These are phyloP conservation scores for Diglossa brunneiventris DNA, from an alignment of 2,113 vertebrate species.

Conservation along the genomic window DNA sequence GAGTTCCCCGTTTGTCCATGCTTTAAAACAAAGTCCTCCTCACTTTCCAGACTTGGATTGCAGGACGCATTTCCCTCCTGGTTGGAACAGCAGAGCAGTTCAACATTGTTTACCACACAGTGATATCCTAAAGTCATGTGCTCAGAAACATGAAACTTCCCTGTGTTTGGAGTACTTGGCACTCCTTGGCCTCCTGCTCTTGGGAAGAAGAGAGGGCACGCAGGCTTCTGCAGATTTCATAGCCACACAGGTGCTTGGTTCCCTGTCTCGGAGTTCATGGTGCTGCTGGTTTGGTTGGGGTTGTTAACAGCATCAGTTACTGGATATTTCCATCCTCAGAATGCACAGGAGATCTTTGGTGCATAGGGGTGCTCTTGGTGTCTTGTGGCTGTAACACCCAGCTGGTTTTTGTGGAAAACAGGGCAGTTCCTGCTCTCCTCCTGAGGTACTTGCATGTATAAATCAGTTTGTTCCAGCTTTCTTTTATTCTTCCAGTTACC, in stretches of 20 bases:
- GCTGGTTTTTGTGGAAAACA: background rate
- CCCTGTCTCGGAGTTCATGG: background rate
- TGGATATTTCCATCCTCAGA: background rate
- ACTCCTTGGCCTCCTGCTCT: background rate
- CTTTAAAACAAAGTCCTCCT: background rate
- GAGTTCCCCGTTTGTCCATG: background rate
- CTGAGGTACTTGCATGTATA: background rate
- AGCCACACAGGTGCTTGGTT: rapidly evolving
- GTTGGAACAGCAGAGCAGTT: background rate
- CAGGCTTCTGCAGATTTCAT: background rate
- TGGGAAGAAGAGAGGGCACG: background rate
- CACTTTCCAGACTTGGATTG: background rate
- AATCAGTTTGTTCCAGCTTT: background rate
- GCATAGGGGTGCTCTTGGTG: background rate
- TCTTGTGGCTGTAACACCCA: background rate
- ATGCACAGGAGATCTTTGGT: background rate
- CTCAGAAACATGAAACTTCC: background rate
- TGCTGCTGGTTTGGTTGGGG: background rate
- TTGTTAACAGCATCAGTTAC: background rate
- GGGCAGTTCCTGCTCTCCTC: background rate
- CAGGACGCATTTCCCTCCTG: rapidly evolving
- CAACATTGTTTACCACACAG: background rate
- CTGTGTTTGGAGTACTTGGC: background rate
- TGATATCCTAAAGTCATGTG: background rate
- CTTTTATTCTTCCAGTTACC: background rate